Evolutionary conservation across 2,888 invertebrate species (phyloP), one percentile per base, ranked within the genome.

Genomic region (Malacosoma neustria): DNA sequence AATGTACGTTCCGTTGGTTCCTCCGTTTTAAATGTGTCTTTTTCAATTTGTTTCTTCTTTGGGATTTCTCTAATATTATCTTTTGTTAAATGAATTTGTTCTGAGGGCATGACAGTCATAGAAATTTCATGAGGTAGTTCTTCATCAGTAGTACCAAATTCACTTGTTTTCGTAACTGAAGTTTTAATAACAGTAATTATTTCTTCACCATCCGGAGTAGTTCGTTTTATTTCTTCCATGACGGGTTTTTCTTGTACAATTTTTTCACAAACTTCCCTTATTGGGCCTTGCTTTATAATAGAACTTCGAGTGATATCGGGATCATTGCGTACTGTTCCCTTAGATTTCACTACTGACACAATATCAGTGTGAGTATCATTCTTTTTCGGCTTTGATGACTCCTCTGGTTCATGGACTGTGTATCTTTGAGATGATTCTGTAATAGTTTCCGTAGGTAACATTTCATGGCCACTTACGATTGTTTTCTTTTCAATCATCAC

Each of bases 161-260:
- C 58, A 3, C 54, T 49, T 11, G 72, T 66, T 38, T 66, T 65
- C n/a, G 65, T 52, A 35, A 65, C 56, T 33, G 54, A 58, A 3
- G 64, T 71, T 49, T 62, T 67, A 2, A 64, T 49, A 3, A 69
- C 46, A 2, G 67, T 72, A 13, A 67, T 54, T 36, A 67, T 51
- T 55, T 67, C 60, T 33, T 61, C 56, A 30, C 54, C 65, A 39
- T 61, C 60, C 34, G 61, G 56, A 32, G 54, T 61, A 33, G 43
- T 43, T 42, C 59, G 47, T 32, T 44, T 46, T 33, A 55, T 61
- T 46, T 72, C 66, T 48, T 69, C 55, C 39, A 58, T 41, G 22
- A 50, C 41, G 14, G 69, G 63, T 45, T 55, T 51, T 13, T 56
- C 51, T 40, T 60, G 48, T 35, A 51, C 45, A 37, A 51, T 48